These are phyloP conservation scores for Tenthredo notha DNA, from an alignment of 2,888 invertebrate genomes.

Conservation along the genomic window DNA sequence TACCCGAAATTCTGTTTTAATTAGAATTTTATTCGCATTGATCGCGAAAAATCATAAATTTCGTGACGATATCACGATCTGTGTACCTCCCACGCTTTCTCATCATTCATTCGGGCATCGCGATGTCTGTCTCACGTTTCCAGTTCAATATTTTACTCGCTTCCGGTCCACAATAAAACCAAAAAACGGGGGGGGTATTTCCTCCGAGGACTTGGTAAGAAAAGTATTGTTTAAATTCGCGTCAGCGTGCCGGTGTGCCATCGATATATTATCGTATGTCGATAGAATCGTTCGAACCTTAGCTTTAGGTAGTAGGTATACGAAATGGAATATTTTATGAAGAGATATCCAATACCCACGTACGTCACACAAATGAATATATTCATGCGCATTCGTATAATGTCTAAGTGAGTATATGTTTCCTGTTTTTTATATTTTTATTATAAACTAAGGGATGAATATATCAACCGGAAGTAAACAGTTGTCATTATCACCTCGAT, in stretches of 20 bases:
- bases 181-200: neutral
- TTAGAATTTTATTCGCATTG: neutral
- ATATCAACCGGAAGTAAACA: neutral
- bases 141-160: slow-evolving; percentile 13
- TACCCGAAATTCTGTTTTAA: neutral
- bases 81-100: neutral
- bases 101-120: neutral
- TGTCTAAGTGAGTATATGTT: neutral
- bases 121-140: slow-evolving; percentile 17
- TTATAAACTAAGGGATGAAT: neutral
- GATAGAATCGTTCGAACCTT: slow-evolving; percentile 4
- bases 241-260: slow-evolving; percentile 10
- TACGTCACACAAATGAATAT: slow-evolving; percentile 16
- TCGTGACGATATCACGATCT: neutral
- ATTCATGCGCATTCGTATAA: neutral
- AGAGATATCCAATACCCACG: slow-evolving; percentile 8
- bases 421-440: no score
- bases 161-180: neutral
- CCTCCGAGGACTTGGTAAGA: neutral
- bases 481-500: neutral
- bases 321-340: slow-evolving; percentile 15
- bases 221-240: slow-evolving; percentile 27
- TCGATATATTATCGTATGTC: slow-evolving; percentile 11
- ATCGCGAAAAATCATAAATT: neutral
- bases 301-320: neutral